Conservation (phyloP, 2,797 vertebrate genomes). For the Malurus splendens region DNA sequence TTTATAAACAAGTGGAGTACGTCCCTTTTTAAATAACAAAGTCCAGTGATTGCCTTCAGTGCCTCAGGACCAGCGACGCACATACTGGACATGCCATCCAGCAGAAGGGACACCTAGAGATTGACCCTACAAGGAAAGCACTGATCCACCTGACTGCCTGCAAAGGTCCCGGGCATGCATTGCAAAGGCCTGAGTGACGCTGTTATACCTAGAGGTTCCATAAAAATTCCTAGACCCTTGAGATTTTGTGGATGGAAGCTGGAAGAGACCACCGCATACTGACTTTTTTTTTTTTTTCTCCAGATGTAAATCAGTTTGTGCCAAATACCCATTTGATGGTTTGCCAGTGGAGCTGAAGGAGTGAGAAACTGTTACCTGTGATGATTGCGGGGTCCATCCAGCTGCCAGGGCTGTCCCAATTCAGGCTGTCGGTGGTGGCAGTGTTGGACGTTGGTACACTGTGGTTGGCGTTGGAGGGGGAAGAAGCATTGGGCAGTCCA, state of each 20-base stretch:
- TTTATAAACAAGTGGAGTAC: slow-evolving; percentile 80
- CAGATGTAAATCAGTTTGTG: slow-evolving; percentile 43
- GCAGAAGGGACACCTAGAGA: slow-evolving; percentile 31
- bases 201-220: neutral
- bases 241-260: slow-evolving; percentile 62
- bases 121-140: neutral
- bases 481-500: slow-evolving; percentile 94
- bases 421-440: slow-evolving; percentile 92
- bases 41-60: slow-evolving; percentile 48
- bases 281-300: neutral
- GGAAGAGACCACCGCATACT: slow-evolving; percentile 65
- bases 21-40: slow-evolving; percentile 60
- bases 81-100: slow-evolving; percentile 15
- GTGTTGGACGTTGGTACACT: slow-evolving; percentile 85
- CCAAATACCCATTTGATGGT: slow-evolving; percentile 59
- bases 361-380: slow-evolving; percentile 86
- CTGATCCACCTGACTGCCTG: slow-evolving; percentile 24
- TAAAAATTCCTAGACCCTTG: slow-evolving; percentile 6
- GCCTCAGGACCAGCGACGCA: slow-evolving; percentile 45
- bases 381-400: slow-evolving; percentile 99
- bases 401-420: slow-evolving; percentile 95
- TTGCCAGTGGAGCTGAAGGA: slow-evolving; percentile 70
- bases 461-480: slow-evolving; percentile 97
- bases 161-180: slow-evolving; percentile 48
- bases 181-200: slow-evolving; percentile 20